Evolutionary conservation across 53 echinoderm and acorn worm species (phyloP), one percentile per base, ranked within the genome.

Genomic region (Holothuria scabra): DNA sequence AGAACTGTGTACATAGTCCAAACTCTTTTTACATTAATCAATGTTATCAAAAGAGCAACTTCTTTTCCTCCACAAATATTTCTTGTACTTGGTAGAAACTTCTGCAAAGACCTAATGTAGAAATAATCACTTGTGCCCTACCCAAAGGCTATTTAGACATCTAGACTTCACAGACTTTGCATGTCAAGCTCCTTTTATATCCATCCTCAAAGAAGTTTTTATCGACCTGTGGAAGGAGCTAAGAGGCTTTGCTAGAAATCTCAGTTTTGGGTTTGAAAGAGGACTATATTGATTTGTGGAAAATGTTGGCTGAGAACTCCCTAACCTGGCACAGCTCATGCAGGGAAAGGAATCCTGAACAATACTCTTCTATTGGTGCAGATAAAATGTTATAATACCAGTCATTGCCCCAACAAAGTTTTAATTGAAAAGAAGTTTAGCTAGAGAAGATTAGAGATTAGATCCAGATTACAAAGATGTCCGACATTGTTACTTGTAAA

Each of bases 171-270:
- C 52, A 14, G 52, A 52, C 52, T 52, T 52, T 0, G 18, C 3
- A 52, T 16, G 18, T 18, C 4, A n/a, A n/a, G 52, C 52, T 18
- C 52, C 52, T 16, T 14, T 52, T 8, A 52, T 18, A 3, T 52
- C 52, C 11, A 18, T 33, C 31, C 34, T 69, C 32, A 34, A 12
- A 34, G 18, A 69, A 69, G 69, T 69, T 68, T 7, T 44, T 18
- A 69, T 69, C 69, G 69, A 69, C 69, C 69, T 32, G 69, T 69
- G 34, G 34, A 32, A 69, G 69, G 69, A 22, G 35, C 20, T 65
- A 69, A 69, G 69, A 34, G 22, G 69, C 69, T 69, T 69, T 69
- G 69, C 69, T 69, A 38, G 34, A 69, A 69, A 69, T 69, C 69
- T 69, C 69, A 69, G 69, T 34, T n/a, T n/a, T 34, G 34, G 11